phyloP scores from a whole-genome alignment of 2,797 vertebrate species.

The Xenopus petersii region DNA sequence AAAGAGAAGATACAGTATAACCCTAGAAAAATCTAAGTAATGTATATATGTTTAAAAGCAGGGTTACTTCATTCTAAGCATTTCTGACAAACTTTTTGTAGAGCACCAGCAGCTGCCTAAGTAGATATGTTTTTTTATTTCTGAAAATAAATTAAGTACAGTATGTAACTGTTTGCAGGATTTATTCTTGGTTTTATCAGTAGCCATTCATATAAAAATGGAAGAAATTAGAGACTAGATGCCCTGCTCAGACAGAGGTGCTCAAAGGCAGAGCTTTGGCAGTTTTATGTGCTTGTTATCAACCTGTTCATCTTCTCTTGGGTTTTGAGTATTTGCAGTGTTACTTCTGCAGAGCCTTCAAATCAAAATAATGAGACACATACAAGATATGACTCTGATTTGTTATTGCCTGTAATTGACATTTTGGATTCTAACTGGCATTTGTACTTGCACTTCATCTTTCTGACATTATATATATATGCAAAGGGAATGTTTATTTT shows the following conservation, averaged over 20 bases:
- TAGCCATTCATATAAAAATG: constrained; percentile 16
- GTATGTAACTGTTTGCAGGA: neutral
- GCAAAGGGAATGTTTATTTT: neutral
- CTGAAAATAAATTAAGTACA: constrained; percentile 20
- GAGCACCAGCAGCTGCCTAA: neutral
- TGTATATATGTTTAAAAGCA: no score
- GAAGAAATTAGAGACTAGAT: constrained; percentile 14
- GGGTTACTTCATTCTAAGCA: no score
- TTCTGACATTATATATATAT: neutral
- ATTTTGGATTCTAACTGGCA: constrained; percentile 28
- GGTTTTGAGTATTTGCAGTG: constrained; percentile 53
- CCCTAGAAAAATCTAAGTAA: no score
- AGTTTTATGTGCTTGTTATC: constrained; percentile 53
- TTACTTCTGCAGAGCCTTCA: constrained; percentile 23
- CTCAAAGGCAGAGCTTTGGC: constrained; percentile 47
- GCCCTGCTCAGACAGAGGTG: constrained; percentile 28
- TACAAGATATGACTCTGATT: constrained; percentile 25
- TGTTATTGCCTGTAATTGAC: constrained; percentile 42
- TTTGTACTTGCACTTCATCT: neutral
- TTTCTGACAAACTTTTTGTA: neutral
- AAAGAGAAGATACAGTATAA: no score
- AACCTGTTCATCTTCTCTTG: constrained; percentile 48
- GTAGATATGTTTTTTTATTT: neutral
- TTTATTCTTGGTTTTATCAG: constrained; percentile 15
- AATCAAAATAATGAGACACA: constrained; percentile 56